Evolutionary conservation across 2,113 vertebrate species (phyloP).

Genomic region (Nyctibius bracteatus): DNA sequence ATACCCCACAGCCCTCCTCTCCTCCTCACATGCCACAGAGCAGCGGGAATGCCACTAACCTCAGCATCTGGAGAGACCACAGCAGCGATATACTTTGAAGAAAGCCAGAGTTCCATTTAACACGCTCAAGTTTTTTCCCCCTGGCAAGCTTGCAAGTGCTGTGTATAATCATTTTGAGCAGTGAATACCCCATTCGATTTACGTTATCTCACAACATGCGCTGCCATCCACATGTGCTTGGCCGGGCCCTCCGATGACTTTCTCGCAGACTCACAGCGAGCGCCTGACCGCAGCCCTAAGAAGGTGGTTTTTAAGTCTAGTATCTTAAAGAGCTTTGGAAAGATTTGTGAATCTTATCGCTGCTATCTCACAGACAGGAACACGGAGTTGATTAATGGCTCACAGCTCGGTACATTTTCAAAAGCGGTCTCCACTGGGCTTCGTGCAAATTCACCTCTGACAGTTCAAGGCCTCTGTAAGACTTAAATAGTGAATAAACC

Average conservation of each 20-base stretch:
- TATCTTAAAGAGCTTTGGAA: background rate
- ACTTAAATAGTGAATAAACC: background rate
- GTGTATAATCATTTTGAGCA: background rate
- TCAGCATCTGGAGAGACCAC: background rate
- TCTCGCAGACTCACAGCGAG: background rate
- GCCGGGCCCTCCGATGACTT: background rate
- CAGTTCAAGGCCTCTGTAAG: background rate
- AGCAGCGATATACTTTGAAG: background rate
- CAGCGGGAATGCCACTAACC: background rate
- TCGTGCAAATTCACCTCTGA: background rate
- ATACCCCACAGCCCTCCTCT: background rate
- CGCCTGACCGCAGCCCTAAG: background rate
- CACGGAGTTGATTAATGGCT: background rate
- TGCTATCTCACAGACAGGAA: background rate
- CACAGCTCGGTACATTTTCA: background rate
- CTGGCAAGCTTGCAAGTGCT: background rate
- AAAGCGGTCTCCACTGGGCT: background rate
- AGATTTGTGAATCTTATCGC: background rate
- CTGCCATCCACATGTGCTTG: background rate
- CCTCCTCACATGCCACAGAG: background rate
- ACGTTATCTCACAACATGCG: background rate
- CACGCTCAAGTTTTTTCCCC: background rate
- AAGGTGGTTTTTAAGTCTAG: background rate
- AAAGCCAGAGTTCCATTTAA: conserved; percentile 17
- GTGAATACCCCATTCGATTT: background rate